phyloP scores from a whole-genome alignment of 2,113 vertebrate species.

The Nymphicus hollandicus region DNA sequence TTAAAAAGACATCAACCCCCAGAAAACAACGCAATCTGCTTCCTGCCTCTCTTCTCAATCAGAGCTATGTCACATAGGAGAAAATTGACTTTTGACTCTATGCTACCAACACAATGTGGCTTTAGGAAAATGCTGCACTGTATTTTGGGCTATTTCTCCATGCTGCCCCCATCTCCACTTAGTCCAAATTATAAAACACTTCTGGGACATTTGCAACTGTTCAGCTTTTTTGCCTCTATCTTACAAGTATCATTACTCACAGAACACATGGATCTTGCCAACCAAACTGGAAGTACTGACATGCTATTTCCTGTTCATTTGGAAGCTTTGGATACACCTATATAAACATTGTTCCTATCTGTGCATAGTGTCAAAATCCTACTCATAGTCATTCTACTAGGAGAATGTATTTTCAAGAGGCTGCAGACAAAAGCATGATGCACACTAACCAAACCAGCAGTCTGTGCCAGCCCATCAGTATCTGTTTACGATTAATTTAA shows the following conservation, averaged over 20 bases:
- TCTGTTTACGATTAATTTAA: not conserved
- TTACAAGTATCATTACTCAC: not conserved
- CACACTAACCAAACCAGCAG: not conserved
- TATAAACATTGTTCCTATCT: not conserved
- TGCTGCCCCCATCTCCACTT: fast-evolving
- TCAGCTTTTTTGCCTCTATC: not conserved
- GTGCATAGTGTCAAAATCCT: not conserved
- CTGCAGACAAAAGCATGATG: not conserved
- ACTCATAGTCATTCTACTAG: not conserved
- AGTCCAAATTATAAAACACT: not conserved
- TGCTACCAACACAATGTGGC: not conserved
- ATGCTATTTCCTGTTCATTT: not conserved
- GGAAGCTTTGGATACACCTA: not conserved
- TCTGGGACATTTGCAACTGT: not conserved
- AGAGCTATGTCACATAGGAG: not conserved
- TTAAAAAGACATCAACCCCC: not conserved
- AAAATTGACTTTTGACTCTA: not conserved
- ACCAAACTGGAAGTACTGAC: not conserved
- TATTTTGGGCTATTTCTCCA: not conserved
- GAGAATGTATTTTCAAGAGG: not conserved
- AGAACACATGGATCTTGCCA: not conserved
- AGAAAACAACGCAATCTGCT: fast-evolving
- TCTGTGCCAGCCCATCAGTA: not conserved
- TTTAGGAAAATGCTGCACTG: not conserved
- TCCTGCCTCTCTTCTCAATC: not conserved